Evolutionary conservation across 2,797 vertebrate genomes (phyloP).

Genomic region (Cuniculus paca): DNA sequence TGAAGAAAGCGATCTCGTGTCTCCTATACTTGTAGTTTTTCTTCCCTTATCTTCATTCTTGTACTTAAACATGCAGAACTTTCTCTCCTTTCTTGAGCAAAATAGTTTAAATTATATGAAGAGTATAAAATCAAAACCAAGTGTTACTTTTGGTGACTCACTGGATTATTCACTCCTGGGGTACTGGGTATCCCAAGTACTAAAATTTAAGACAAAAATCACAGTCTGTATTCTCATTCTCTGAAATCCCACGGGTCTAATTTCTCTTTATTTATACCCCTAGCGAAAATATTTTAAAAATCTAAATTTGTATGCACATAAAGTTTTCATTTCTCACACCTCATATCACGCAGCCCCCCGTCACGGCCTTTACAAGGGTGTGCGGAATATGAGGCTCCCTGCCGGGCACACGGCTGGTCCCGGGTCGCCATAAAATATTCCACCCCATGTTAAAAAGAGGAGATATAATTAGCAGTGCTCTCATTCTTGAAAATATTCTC

Average conservation of each 20-base stretch:
- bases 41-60: background rate
- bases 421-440: constrained; percentile 82
- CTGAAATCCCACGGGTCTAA: constrained; percentile 85
- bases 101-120: background rate
- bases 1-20: background rate
- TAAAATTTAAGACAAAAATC: constrained; percentile 84
- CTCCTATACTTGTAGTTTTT: background rate
- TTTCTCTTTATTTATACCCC: constrained; percentile 87
- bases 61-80: background rate
- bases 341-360: constrained; percentile 85
- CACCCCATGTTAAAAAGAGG: constrained; percentile 80
- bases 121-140: background rate
- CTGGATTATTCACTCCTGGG: constrained; percentile 74
- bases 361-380: constrained; percentile 83
- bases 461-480: constrained; percentile 84
- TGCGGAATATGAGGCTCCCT: constrained; percentile 83
- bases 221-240: constrained; percentile 83
- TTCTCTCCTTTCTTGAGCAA: background rate
- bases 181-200: constrained; percentile 75
- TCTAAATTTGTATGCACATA: constrained; percentile 89
- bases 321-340: constrained; percentile 90
- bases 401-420: constrained; percentile 75
- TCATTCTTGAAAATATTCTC: constrained; percentile 77
- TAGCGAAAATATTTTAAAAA: constrained; percentile 90
- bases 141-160: constrained; percentile 72